Conservation (phyloP, 2,113 vertebrate genomes). For the Meriones unguiculatus region DNA sequence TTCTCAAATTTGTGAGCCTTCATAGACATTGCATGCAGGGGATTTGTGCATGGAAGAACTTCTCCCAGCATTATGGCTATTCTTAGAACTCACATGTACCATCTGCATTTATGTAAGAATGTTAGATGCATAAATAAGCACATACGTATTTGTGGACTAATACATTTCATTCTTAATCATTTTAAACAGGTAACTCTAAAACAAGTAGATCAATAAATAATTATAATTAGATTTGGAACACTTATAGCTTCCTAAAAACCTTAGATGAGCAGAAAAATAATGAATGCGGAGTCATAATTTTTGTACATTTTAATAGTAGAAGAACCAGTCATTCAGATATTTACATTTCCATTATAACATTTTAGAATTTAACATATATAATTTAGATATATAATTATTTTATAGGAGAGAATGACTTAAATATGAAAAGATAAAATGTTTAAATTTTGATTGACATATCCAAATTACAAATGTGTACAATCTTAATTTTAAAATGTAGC, state of each 20-base stretch:
- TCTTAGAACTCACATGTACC: neutral
- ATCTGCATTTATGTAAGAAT: neutral
- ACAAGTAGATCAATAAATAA: neutral
- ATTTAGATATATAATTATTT: neutral
- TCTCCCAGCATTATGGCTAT: neutral
- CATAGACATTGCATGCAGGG: neutral
- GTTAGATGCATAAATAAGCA: neutral
- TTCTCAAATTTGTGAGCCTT: neutral
- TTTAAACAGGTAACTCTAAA: neutral
- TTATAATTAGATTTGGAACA: slow-evolving; percentile 13
- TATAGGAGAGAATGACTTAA: neutral
- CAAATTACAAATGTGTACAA: slow-evolving; percentile 20
- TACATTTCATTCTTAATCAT: neutral
- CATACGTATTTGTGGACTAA: neutral
- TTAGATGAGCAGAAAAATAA: neutral
- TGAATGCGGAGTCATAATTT: neutral
- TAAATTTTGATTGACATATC: neutral
- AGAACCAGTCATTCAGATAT: neutral
- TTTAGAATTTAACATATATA: neutral
- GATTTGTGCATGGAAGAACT: neutral
- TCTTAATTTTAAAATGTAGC: neutral
- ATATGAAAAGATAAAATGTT: slow-evolving; percentile 21
- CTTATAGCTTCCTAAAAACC: neutral
- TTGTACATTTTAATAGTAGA: neutral
- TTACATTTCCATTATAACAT: slow-evolving; percentile 16